Conservation (phyloP, 2,113 vertebrate genomes). For the Ahaetulla prasina region DNA sequence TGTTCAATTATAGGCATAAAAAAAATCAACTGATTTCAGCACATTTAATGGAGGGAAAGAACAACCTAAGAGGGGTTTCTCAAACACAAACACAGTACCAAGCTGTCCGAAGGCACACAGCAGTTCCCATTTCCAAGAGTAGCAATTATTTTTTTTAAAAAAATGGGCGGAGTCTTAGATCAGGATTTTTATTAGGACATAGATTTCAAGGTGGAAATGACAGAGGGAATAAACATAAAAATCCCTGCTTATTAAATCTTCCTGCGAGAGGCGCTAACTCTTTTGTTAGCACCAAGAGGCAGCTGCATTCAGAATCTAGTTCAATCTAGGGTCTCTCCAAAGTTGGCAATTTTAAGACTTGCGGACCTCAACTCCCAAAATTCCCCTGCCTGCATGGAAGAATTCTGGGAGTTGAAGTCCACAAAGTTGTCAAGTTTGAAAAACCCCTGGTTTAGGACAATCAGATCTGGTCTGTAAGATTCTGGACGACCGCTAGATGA, state of each 20-base stretch:
- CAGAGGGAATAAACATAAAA: not conserved
- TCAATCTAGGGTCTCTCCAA: not conserved
- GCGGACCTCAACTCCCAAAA: not conserved
- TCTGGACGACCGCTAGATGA: not conserved
- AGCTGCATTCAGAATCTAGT: not conserved
- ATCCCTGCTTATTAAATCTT: not conserved
- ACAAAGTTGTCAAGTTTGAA: not conserved
- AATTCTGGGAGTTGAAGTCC: not conserved
- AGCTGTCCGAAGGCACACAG: not conserved
- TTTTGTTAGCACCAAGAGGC: not conserved
- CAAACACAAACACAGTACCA: not conserved
- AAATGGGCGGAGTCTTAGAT: not conserved
- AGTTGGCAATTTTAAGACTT: not conserved
- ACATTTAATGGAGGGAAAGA: not conserved
- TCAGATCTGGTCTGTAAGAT: not conserved
- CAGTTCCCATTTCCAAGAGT: not conserved
- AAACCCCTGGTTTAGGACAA: not conserved
- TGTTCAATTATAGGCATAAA: not conserved
- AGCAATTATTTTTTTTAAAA: not conserved
- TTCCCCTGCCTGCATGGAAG: not conserved
- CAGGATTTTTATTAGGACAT: slow-evolving; percentile 1
- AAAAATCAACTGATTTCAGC: not conserved
- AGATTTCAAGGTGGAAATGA: not conserved
- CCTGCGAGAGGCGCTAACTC: not conserved
- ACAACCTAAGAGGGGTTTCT: not conserved